Evolutionary conservation across 2,888 invertebrate species (phyloP), one percentile per base, ranked within the genome.

Genomic region (Entomobrya multifasciata): DNA sequence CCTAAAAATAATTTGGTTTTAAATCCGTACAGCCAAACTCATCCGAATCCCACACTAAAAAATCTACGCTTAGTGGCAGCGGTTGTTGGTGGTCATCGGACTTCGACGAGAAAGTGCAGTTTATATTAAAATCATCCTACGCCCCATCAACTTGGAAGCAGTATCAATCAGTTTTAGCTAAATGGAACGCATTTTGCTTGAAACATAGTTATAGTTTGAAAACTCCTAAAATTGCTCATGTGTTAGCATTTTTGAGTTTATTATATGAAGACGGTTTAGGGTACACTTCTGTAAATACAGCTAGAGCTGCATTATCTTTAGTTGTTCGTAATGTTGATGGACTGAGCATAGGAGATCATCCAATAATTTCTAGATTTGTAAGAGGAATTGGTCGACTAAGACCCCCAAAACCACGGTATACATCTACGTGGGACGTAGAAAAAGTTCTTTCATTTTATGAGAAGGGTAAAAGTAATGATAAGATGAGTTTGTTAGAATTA

Each of bases 61-160:
- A n/a, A n/a, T n/a, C 0, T 25, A 6, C 17, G 0, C 22, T n/a
- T n/a, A n/a, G n/a, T n/a, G n/a, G n/a, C n/a, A n/a, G n/a, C n/a
- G n/a, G n/a, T n/a, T n/a, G n/a, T n/a, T n/a, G n/a, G n/a, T n/a
- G n/a, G n/a, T n/a, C n/a, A n/a, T 60, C 1, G 8, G 36, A 47
- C 3, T 15, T 13, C 15, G 25, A 10, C 17, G 10, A 25, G 22
- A 15, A 3, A 11, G 55, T 3, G 15, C 8, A 27, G 17, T n/a
- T 5, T 15, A 8, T 65, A 1, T 11, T 77, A n/a, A 25, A 84
- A 13, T 6, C 11, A 15, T 85, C 78, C 0, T 60, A 36, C 1
- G 10, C 79, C 2, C 5, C 22, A 27, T 41, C 47, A 6, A 85
- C 79, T 5, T 60, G 78, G 44, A 67, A 85, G n/a, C 85, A 85